Evolutionary conservation across 1,140 invertebrate genomes (phyloP).

Genomic region (Solen grandis): DNA sequence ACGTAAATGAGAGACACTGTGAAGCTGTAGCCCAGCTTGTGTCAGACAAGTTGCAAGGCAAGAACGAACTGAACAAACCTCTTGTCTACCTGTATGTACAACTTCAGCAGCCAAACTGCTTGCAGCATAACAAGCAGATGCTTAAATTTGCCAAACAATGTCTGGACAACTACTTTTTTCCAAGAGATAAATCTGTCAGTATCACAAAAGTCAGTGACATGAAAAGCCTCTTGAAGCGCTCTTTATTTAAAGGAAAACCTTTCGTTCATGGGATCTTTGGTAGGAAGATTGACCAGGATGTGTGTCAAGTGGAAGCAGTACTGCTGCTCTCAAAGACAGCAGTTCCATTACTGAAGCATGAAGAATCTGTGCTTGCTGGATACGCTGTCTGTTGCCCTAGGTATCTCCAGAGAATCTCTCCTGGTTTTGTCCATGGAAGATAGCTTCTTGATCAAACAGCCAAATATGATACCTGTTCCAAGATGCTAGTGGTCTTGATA

Average conservation of each 20-base stretch:
- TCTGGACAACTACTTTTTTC: not conserved
- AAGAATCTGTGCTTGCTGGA: constrained; percentile 15
- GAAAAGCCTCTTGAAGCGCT: not conserved
- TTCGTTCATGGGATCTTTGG: constrained; percentile 8
- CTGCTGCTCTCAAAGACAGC: not conserved
- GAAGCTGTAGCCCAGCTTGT: not conserved
- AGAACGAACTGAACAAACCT: not conserved
- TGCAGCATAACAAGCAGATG: no score
- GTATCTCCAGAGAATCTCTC: no score
- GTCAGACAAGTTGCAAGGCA: not conserved
- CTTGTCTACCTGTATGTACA: not conserved
- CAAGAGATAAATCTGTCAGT: not conserved
- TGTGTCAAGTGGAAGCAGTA: not conserved
- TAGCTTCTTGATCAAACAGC: no score
- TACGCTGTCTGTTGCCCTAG: not conserved
- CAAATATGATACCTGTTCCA: no score
- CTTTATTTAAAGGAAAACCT: not conserved
- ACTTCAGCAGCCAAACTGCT: not conserved
- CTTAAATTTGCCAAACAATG: not conserved
- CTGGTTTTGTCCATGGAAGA: no score
- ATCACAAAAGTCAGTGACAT: constrained; percentile 1
- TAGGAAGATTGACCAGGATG: not conserved
- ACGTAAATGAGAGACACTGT: constrained; percentile 17
- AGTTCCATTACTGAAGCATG: constrained; percentile 4
- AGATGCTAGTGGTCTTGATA: no score